Base-by-base conservation (phyloP, 2,797 vertebrate species). In the Argentina silus region DNA sequence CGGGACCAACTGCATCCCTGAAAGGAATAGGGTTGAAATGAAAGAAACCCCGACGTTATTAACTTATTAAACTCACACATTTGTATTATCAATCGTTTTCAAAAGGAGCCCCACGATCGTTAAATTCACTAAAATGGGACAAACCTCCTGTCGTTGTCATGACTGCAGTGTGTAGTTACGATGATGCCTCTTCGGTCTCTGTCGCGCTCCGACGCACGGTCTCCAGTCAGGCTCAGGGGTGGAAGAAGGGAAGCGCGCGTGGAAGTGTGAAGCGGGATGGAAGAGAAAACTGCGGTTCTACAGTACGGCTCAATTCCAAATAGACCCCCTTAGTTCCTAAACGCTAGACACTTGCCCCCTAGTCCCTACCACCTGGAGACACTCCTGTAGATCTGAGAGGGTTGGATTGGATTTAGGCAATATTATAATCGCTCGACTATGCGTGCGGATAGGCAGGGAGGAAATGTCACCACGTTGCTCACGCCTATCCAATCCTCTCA, bases 61-160 rank as follows among this genome's bases (percentile, higher is more conserved):
- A 74, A 11, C 3, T 1, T 48, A 7, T 69, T 3, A 21, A 53
- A 55, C 7, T 72, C 23, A 14, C 0, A 70, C 53, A 43, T 23
- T 36, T 17, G 14, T 6, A 7, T 2, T 36, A 36, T 36, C 27
- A 36, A 4, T 2, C 27, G 27, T 36, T 47, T 1, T 44, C 7
- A 3, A 63, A 36, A 43, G 27, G 11, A 44, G 7, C 8, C 1
- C 27, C 27, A 36, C 27, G 4, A 36, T 36, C 27, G 6, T 64
- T 12, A 17, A 45, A 17, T n/a, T n/a, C n/a, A 45, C 7, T 6
- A 4, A 62, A 44, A 76, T 62, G n/a, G 6, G 53, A 86, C 92
- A 72, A 85, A 95, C 94, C 94, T 93, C 66, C 69, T 64, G 90
- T 75, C 70, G 89, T 82, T 53, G 87, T 73, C 94, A 95, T 95